Evolutionary conservation across 2,797 vertebrate genomes (phyloP).

Genomic region (Eleutherodactylus coqui): DNA sequence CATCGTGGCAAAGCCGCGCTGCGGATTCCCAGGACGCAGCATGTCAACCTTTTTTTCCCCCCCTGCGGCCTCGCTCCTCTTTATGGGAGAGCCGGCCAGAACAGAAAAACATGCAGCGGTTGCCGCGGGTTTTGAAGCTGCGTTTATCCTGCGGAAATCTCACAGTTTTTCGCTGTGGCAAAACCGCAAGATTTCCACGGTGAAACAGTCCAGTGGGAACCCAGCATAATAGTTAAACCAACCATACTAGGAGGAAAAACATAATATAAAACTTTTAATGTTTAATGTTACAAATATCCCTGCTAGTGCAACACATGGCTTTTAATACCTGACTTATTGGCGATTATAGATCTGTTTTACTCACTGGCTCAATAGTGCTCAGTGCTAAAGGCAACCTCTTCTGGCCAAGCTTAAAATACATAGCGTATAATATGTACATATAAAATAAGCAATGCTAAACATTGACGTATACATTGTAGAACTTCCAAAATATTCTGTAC

Average conservation of each 20-base stretch:
- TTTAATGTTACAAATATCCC: slow-evolving; percentile 32
- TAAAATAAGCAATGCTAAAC: not conserved
- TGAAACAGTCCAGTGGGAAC: too few relatives aligned
- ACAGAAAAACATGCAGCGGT: too few relatives aligned
- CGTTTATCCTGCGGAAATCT: too few relatives aligned
- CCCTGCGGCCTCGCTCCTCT: too few relatives aligned
- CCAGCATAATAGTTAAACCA: not conserved
- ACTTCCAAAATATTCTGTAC: slow-evolving; percentile 5
- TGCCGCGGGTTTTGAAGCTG: too few relatives aligned
- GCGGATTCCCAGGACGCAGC: too few relatives aligned
- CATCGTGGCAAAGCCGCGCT: too few relatives aligned
- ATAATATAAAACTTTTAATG: slow-evolving; percentile 5
- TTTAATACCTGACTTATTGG: slow-evolving; percentile 20
- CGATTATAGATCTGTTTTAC: slow-evolving; percentile 19
- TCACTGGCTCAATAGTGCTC: slow-evolving; percentile 28
- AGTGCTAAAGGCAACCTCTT: slow-evolving; percentile 46
- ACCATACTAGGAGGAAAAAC: too few relatives aligned
- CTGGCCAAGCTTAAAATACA: slow-evolving; percentile 8
- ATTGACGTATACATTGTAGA: not conserved
- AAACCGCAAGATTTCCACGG: too few relatives aligned
- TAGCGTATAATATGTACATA: not conserved
- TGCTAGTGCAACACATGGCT: slow-evolving; percentile 50
- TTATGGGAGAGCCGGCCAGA: too few relatives aligned
- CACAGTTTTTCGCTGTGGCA: too few relatives aligned
- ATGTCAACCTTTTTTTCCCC: too few relatives aligned